These are phyloP conservation scores for Phallusia fumigata DNA, from an alignment of 23 tunicate species.

Conservation along the genomic window DNA sequence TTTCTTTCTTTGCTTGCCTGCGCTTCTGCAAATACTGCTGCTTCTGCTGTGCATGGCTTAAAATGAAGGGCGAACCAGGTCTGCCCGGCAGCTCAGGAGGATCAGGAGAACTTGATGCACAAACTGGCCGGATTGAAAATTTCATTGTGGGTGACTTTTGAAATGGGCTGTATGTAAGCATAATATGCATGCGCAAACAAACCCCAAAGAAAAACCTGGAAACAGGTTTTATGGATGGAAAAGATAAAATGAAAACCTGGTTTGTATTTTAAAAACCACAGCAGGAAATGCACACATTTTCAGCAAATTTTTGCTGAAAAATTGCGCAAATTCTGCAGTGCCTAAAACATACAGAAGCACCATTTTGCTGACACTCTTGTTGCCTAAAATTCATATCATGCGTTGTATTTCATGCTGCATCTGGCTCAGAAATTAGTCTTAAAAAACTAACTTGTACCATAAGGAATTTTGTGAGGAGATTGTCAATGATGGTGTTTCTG, in stretches of 20 bases:
- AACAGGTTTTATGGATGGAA: background rate
- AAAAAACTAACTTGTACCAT: too few species aligned
- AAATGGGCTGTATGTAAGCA: background rate
- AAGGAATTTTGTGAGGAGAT: too few species aligned
- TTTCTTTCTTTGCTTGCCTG: constrained; percentile 1
- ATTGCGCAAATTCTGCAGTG: too few species aligned
- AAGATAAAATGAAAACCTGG: background rate
- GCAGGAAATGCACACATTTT: too few species aligned
- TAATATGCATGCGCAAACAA: constrained; percentile 11
- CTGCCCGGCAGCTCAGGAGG: constrained; percentile 25
- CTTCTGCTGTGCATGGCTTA: constrained; percentile 38
- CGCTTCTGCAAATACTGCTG: constrained; percentile 8
- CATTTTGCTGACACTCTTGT: too few species aligned
- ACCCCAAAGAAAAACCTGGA: background rate
- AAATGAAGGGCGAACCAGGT: constrained; percentile 25
- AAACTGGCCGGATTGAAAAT: constrained; percentile 21
- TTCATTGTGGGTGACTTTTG: constrained; percentile 23
- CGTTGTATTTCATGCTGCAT: too few species aligned
- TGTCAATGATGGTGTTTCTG: too few species aligned
- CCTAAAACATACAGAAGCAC: too few species aligned
- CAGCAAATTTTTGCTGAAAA: too few species aligned
- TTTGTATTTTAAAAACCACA: background rate
- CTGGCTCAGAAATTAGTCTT: background rate
- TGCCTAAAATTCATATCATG: too few species aligned
- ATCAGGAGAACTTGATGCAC: constrained; percentile 29